These are phyloP conservation scores for Steinernema carpocapsae DNA, from an alignment of 2,888 invertebrate species.

Conservation along the genomic window DNA sequence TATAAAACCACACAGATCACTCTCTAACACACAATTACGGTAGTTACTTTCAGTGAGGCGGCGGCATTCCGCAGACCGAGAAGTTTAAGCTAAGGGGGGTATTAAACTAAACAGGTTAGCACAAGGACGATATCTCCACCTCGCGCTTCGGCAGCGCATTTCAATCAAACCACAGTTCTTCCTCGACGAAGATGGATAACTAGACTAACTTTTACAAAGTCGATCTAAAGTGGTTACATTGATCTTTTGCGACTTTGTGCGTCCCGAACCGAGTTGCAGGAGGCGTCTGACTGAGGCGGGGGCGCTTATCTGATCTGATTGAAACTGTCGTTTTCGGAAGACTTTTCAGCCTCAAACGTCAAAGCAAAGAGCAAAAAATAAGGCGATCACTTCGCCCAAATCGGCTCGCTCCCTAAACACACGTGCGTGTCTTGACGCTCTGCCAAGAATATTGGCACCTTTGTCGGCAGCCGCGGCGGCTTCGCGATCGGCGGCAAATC, in stretches of 20 bases:
- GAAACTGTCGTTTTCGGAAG: constrained; percentile 9
- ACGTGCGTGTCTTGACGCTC: constrained; percentile 22
- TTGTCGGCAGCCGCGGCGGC: background rate
- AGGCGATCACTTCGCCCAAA: background rate
- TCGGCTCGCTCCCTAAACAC: background rate
- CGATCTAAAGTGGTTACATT: background rate
- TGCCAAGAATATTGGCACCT: constrained; percentile 13
- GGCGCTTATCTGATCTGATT: constrained; percentile 8
- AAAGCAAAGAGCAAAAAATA: background rate
- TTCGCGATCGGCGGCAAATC: background rate
- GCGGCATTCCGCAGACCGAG: background rate
- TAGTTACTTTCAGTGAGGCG: too few species aligned
- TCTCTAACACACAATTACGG: too few species aligned
- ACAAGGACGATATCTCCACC: constrained; percentile 22
- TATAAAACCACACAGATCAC: too few species aligned
- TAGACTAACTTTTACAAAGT: constrained; percentile 1
- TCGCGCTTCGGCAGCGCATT: background rate
- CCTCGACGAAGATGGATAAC: constrained; percentile 29
- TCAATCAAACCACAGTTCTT: constrained; percentile 22
- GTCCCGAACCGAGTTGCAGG: background rate
- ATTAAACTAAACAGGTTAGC: constrained; percentile 30
- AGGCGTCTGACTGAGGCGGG: background rate
- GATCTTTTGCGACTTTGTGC: constrained; percentile 26
- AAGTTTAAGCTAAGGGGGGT: constrained; percentile 17
- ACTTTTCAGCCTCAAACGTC: background rate